Conservation (phyloP, 2,888 invertebrate genomes). For the Aphodius sticticus region DNA sequence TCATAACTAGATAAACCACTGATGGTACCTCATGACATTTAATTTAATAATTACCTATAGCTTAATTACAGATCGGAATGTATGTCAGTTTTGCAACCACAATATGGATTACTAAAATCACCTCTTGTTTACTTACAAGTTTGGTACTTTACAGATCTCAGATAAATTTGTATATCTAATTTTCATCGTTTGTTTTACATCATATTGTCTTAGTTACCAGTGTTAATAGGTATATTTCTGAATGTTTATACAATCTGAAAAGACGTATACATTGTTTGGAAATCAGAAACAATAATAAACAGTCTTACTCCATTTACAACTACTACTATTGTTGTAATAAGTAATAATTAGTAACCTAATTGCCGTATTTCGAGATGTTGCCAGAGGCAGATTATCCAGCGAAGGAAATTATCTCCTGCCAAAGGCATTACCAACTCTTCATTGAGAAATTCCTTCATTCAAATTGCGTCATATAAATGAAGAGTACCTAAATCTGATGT, state of each 20-base stretch:
- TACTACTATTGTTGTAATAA: not conserved
- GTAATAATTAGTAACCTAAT: not conserved
- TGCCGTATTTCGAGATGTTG: not conserved
- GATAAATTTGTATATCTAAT: not conserved
- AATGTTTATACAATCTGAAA: not conserved
- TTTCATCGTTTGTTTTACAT: too few relatives aligned
- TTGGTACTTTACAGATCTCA: not conserved
- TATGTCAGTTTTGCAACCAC: not conserved
- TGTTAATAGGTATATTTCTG: not conserved
- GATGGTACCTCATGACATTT: too few relatives aligned
- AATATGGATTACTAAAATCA: not conserved
- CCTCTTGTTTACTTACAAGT: not conserved
- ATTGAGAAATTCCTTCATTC: not conserved
- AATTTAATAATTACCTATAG: too few relatives aligned
- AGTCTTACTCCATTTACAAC: not conserved
- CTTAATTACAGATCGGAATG: too few relatives aligned
- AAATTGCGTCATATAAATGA: not conserved
- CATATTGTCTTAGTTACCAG: too few relatives aligned
- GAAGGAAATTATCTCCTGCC: not conserved
- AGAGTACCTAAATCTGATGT: not conserved
- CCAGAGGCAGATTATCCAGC: not conserved
- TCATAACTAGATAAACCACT: too few relatives aligned
- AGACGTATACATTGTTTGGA: not conserved
- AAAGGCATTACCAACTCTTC: not conserved
- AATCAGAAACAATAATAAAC: too few relatives aligned